Base-by-base conservation (phyloP, 2,113 vertebrate genomes). In the Parus major region DNA sequence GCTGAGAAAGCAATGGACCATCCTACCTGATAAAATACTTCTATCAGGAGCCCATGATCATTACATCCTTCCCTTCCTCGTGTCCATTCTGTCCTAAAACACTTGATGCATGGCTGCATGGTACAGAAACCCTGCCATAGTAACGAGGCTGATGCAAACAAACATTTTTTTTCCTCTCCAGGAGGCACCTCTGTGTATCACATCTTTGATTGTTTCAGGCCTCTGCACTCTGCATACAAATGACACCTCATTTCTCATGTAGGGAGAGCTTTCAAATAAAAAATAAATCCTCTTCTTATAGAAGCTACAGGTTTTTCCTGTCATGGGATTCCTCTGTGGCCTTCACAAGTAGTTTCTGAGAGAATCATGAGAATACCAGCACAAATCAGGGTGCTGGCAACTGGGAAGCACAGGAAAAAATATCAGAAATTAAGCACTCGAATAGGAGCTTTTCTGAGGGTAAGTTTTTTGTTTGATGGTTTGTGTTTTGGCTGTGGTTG, bases 71-170 rank as follows among this genome's bases (percentile, higher is more conserved):
- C 31, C 7, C 11, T 2, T 19, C 2, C 1, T 28, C 4, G 42
- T 9, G 7, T 33, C 57, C 13, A 2, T 81, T 57, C 18, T 46
- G 2, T 29, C 47, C 50, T 18, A 35, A 25, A 55, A 63, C 66
- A 46, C 15, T 3, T 8, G 17, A 11, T 1, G 0, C 2, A 0
- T 12, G 63, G 16, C 50, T 41, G n/a, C 5, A 5, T 1, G 7
- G n/a, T 33, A 22, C 8, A 52, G 35, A 64, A 79, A 39, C 11
- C 15, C 22, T 49, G 14, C 33, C 11, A 1, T 0, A 9, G 5
- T 15, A 28, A 35, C 1, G 0, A 27, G 36, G 41, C 27, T 24
- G 36, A 44, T 35, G 35, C 6, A 8, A 50, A 29, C 12, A 47
- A 90, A 9, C 9, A 2, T 22, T 44, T 57, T 44, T 57, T 11